phyloP scores from a whole-genome alignment of 2,113 vertebrate species.

The Chlorodrepanis virens region DNA sequence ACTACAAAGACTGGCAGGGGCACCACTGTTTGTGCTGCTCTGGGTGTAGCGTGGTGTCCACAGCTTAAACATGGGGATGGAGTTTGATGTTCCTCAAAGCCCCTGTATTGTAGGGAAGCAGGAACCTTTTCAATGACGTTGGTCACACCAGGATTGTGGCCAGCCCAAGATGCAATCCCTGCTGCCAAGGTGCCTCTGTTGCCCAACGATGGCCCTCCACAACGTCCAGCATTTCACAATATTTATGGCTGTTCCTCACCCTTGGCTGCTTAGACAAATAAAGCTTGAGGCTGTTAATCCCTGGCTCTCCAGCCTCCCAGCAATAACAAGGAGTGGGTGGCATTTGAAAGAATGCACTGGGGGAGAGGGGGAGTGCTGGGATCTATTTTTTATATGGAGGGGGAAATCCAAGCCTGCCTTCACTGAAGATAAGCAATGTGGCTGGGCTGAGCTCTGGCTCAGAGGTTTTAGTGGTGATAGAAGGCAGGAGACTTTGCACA shows the following conservation, averaged over 20 bases:
- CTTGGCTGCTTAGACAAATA: conserved; percentile 64
- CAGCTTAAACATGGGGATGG: not conserved
- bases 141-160: not conserved
- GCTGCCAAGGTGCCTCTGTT: not conserved
- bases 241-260: conserved; percentile 22
- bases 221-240: not conserved
- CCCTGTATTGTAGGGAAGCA: not conserved
- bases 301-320: conserved; percentile 8
- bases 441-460: not conserved
- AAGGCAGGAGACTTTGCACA: not conserved
- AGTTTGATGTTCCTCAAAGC: not conserved
- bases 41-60: not conserved
- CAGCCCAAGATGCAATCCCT: not conserved
- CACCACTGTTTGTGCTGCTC: not conserved
- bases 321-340: conserved; percentile 56
- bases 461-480: not conserved
- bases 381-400: not conserved
- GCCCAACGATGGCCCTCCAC: not conserved
- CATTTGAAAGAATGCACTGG: conserved; percentile 36
- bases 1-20: not conserved
- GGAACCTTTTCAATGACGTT: fast-evolving
- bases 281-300: conserved; percentile 48
- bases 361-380: not conserved
- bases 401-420: conserved; percentile 21
- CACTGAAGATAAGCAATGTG: not conserved